Conservation (phyloP, 2,797 vertebrate genomes). For the Myoxocephalus aenaeus region DNA sequence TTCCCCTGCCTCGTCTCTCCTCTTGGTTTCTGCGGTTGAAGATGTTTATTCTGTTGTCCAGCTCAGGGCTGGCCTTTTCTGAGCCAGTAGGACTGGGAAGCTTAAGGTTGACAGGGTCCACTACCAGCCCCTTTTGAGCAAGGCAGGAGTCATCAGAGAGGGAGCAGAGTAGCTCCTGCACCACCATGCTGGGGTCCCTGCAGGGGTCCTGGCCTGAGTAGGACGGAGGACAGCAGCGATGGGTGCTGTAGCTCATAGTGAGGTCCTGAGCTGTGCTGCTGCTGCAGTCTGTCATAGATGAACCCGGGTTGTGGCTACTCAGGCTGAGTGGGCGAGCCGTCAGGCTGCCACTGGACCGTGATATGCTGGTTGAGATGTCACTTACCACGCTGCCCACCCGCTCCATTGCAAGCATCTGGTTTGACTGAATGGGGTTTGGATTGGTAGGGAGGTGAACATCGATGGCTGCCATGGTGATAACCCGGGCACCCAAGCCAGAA, state of each 20-base stretch:
- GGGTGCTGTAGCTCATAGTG: conserved; percentile 74
- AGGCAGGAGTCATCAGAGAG: conserved; percentile 90
- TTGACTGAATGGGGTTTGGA: conserved; percentile 73
- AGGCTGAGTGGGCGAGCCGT: conserved; percentile 87
- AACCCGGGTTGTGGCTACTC: conserved; percentile 90
- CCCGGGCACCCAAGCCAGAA: conserved; percentile 83
- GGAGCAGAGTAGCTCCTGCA: conserved; percentile 92
- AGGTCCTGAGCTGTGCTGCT: conserved; percentile 83
- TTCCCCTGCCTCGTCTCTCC: conserved; percentile 78
- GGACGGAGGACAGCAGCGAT: conserved; percentile 67
- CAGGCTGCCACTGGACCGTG: conserved; percentile 86
- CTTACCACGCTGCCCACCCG: conserved; percentile 82
- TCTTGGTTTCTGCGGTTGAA: conserved; percentile 91
- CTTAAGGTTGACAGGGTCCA: conserved; percentile 90
- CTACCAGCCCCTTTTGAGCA: conserved; percentile 86
- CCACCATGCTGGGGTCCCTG: conserved; percentile 78
- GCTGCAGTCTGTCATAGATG: conserved; percentile 87
- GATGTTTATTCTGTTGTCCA: conserved; percentile 87
- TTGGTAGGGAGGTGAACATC: conserved; percentile 91
- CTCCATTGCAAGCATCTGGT: conserved; percentile 72
- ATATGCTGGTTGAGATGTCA: conserved; percentile 84
- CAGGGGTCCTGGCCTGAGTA: conserved; percentile 71
- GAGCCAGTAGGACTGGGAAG: conserved; percentile 86
- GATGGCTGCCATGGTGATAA: conserved; percentile 93
- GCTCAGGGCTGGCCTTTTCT: conserved; percentile 85